Conservation (phyloP, 2,113 vertebrate species). For the Planiliza haematocheilus region DNA sequence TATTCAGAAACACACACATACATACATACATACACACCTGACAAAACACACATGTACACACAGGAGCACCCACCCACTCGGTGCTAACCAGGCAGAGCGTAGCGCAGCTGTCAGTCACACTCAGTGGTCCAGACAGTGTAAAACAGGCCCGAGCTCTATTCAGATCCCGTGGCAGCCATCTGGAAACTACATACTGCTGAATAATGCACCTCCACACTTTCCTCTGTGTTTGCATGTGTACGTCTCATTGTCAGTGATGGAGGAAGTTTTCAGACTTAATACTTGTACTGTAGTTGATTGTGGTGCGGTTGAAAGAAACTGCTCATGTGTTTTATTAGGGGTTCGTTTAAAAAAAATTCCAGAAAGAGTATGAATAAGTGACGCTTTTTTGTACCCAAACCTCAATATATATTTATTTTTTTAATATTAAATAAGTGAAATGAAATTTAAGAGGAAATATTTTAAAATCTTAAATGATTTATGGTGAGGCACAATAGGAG, state of each 20-base stretch:
- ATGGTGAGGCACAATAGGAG: neutral
- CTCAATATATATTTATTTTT: too few relatives aligned
- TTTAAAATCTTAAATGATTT: neutral
- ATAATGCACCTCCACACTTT: slow-evolving; percentile 72
- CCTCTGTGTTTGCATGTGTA: slow-evolving; percentile 40
- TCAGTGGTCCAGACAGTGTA: slow-evolving; percentile 79
- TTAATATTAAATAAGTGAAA: too few relatives aligned
- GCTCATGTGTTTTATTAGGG: too few relatives aligned
- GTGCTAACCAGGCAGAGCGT: slow-evolving; percentile 74
- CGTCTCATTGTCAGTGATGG: slow-evolving; percentile 14
- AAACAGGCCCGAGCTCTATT: slow-evolving; percentile 76
- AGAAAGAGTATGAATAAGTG: too few relatives aligned
- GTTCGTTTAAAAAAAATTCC: too few relatives aligned
- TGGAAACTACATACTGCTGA: slow-evolving; percentile 77
- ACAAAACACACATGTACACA: slow-evolving; percentile 63
- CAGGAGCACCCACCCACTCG: slow-evolving; percentile 67
- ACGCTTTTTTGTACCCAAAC: neutral
- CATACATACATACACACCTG: slow-evolving; percentile 59
- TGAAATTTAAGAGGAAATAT: too few relatives aligned
- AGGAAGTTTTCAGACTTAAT: slow-evolving; percentile 2
- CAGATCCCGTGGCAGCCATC: slow-evolving; percentile 77
- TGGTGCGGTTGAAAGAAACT: neutral
- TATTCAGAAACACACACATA: slow-evolving; percentile 36
- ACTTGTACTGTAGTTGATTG: neutral
- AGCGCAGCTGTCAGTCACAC: slow-evolving; percentile 81